phyloP scores from a whole-genome alignment of 1,140 invertebrate genomes.

The Anoplophora glabripennis region DNA sequence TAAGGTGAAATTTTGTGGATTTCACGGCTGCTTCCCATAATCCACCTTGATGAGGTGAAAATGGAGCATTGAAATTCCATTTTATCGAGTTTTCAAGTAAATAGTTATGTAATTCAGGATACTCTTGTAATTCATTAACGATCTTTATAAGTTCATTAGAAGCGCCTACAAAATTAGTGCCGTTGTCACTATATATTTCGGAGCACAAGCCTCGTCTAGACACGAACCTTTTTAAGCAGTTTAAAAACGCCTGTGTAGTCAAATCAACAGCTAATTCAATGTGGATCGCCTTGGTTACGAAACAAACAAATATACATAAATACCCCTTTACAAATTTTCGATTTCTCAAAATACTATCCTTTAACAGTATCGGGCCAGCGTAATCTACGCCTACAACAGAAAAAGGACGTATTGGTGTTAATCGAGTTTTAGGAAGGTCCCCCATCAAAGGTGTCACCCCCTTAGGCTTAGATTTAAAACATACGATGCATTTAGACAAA shows the following conservation, averaged over 20 bases:
- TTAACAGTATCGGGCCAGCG: too few relatives aligned
- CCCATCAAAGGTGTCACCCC: too few relatives aligned
- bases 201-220: slow-evolving; percentile 35
- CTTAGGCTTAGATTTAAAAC: too few relatives aligned
- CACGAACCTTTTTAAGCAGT: slow-evolving; percentile 45
- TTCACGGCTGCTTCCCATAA: slow-evolving; percentile 16
- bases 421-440: too few relatives aligned
- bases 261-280: slow-evolving; percentile 45
- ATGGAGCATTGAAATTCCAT: slow-evolving; percentile 43
- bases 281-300: slow-evolving; percentile 47
- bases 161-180: slow-evolving; percentile 46
- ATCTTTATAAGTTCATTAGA: slow-evolving; percentile 11
- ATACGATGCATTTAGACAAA: too few relatives aligned
- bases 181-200: slow-evolving; percentile 44
- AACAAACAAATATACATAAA: slow-evolving; percentile 5
- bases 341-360: too few relatives aligned
- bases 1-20: slow-evolving; percentile 19
- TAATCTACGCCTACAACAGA: too few relatives aligned
- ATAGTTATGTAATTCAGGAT: not conserved
- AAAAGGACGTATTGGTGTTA: too few relatives aligned
- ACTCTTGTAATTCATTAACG: not conserved
- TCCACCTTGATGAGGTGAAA: slow-evolving; percentile 28
- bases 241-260: slow-evolving; percentile 43
- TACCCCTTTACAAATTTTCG: too few relatives aligned
- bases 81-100: not conserved